These are phyloP conservation scores for Dynastes grantii DNA, from an alignment of 2,888 invertebrate genomes.

Conservation along the genomic window DNA sequence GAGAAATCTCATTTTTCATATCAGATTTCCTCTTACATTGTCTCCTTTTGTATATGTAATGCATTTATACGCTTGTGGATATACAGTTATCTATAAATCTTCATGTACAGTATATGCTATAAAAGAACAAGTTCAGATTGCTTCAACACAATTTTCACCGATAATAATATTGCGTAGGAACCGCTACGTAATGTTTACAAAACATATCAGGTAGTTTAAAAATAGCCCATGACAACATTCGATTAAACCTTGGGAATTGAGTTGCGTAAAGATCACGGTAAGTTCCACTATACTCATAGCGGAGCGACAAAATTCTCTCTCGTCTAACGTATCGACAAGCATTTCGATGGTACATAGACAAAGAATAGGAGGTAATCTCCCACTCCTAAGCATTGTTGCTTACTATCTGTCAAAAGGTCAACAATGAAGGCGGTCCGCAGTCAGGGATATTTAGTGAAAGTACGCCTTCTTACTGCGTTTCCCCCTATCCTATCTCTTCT, in stretches of 20 bases:
- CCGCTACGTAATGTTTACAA: constrained; percentile 45
- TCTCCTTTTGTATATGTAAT: background rate
- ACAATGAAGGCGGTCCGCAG: constrained; percentile 44
- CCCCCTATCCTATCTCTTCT: constrained; percentile 12
- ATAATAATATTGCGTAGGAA: constrained; percentile 17
- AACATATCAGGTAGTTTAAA: constrained; percentile 40
- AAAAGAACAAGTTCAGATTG: constrained; percentile 26
- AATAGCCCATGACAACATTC: constrained; percentile 35
- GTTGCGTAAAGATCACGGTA: constrained; percentile 21
- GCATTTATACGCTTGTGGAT: background rate
- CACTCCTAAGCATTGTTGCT: background rate
- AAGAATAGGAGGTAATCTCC: constrained; percentile 25
- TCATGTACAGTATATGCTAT: background rate
- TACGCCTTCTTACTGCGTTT: constrained; percentile 38
- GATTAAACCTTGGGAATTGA: background rate
- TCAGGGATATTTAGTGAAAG: constrained; percentile 46
- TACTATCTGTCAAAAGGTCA: constrained; percentile 41
- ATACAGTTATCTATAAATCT: background rate
- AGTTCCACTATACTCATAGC: constrained; percentile 11
- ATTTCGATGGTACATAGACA: background rate
- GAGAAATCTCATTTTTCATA: background rate
- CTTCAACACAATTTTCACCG: constrained; percentile 20
- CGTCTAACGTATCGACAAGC: constrained; percentile 17
- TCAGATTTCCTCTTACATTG: background rate
- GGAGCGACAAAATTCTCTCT: background rate